phyloP scores from a whole-genome alignment of 2,888 invertebrate species.

The Epinotia demarniana region DNA sequence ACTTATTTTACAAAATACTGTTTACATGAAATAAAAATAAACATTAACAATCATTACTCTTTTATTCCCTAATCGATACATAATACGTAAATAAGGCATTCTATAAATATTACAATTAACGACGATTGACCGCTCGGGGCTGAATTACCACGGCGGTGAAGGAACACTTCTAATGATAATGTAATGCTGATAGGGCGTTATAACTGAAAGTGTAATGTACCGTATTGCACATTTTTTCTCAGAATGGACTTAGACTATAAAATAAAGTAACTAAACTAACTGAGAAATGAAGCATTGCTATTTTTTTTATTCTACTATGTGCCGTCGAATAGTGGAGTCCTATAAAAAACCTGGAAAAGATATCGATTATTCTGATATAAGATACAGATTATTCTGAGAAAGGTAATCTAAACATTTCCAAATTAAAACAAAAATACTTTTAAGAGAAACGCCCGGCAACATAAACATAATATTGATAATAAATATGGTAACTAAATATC shows the following conservation, averaged over 20 bases:
- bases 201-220: too few relatives aligned
- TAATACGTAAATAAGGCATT: constrained; percentile 15
- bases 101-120: constrained; percentile 2
- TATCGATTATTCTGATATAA: too few relatives aligned
- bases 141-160: neutral
- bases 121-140: neutral
- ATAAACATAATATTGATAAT: neutral
- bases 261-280: too few relatives aligned
- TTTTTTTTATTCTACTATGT: too few relatives aligned
- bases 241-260: too few relatives aligned
- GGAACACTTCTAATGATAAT: neutral
- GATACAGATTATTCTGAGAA: too few relatives aligned
- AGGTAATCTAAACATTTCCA: too few relatives aligned
- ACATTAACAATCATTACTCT: constrained; percentile 7
- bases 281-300: too few relatives aligned
- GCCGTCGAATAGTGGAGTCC: too few relatives aligned
- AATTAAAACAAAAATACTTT: too few relatives aligned
- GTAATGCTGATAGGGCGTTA: neutral
- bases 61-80: neutral
- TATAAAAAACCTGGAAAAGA: too few relatives aligned
- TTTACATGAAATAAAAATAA: constrained; percentile 24
- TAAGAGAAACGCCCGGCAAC: neutral
- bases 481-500: neutral
- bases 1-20: constrained; percentile 26
- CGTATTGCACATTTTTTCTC: too few relatives aligned